Percentiles rank a stretch among this genome's conserved stretches.
These are phyloP conservation scores for Melieria crassipennis DNA, from an alignment of 2,888 invertebrate species.

Conservation along the genomic window DNA sequence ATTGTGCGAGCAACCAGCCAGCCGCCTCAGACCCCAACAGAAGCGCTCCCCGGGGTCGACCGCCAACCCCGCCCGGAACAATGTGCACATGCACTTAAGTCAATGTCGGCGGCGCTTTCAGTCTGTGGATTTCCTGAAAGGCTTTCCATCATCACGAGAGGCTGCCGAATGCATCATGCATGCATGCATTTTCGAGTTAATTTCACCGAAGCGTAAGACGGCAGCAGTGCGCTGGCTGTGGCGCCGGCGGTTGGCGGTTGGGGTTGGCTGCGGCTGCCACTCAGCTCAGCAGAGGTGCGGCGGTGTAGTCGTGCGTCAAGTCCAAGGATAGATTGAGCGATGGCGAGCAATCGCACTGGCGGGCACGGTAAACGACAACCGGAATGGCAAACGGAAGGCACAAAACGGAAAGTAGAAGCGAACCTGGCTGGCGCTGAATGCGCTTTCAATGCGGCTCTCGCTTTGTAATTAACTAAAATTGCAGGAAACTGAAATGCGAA, in stretches of 20 bases:
- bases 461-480: constrained; percentile 32
- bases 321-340: constrained; percentile 17
- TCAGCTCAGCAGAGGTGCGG: background rate
- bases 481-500: constrained; percentile 21
- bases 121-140: constrained; percentile 1
- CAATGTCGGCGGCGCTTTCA: constrained; percentile 6
- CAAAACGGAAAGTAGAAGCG: constrained; percentile 15
- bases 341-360: background rate
- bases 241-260: background rate
- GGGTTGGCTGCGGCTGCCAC: background rate
- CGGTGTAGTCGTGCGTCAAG: constrained; percentile 4
- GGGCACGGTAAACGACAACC: background rate
- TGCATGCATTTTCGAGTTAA: constrained; percentile 38
- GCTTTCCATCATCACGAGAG: no score
- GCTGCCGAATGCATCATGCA: constrained; percentile 32
- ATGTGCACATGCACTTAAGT: constrained; percentile 6
- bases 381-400: constrained; percentile 22
- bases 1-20: background rate
- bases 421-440: constrained; percentile 21
- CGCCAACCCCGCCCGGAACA: background rate
- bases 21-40: constrained; percentile 2
- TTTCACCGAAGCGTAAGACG: constrained; percentile 37
- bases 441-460: constrained; percentile 6
- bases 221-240: constrained; percentile 1
- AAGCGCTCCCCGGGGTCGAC: background rate